A percentile compares a stretch with the other conserved stretches of the same genome.
Conservation (phyloP, 2,113 vertebrate genomes). For the Dunckerocampus dactyliophorus region DNA sequence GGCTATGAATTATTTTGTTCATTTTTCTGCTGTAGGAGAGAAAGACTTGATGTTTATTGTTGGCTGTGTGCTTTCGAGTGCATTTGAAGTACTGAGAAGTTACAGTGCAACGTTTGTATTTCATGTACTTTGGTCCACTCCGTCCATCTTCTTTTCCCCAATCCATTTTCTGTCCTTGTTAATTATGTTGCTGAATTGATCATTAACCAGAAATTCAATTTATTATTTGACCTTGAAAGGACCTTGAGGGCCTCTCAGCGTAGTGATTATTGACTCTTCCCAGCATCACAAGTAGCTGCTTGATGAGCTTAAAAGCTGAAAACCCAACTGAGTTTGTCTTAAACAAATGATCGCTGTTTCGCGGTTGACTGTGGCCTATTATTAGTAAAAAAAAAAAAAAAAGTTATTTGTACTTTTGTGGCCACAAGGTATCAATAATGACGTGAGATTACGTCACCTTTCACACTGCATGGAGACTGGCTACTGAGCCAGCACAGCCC, state of each 20-base stretch:
- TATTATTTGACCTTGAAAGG: not conserved
- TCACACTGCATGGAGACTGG: too few relatives aligned
- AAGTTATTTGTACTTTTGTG: too few relatives aligned
- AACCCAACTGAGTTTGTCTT: not conserved
- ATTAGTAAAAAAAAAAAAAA: too few relatives aligned
- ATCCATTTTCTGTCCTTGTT: not conserved
- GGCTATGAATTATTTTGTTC: slow-evolving; percentile 7
- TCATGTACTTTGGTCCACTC: not conserved
- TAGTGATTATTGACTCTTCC: not conserved
- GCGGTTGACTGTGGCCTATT: too few relatives aligned
- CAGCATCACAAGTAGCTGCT: not conserved
- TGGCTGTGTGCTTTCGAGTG: not conserved
- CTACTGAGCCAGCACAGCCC: too few relatives aligned
- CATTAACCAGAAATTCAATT: not conserved
- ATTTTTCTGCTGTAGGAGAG: slow-evolving; percentile 5
- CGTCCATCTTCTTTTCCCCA: not conserved
- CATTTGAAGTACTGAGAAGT: not conserved
- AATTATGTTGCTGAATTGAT: not conserved
- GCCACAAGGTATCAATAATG: too few relatives aligned
- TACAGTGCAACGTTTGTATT: not conserved
- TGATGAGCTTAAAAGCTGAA: not conserved
- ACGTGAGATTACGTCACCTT: too few relatives aligned
- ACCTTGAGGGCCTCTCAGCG: not conserved
- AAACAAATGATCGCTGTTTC: too few relatives aligned
- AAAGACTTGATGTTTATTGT: not conserved